Evolutionary conservation across 2,797 vertebrate species (phyloP).

Genomic region (Luscinia megarhynchos): DNA sequence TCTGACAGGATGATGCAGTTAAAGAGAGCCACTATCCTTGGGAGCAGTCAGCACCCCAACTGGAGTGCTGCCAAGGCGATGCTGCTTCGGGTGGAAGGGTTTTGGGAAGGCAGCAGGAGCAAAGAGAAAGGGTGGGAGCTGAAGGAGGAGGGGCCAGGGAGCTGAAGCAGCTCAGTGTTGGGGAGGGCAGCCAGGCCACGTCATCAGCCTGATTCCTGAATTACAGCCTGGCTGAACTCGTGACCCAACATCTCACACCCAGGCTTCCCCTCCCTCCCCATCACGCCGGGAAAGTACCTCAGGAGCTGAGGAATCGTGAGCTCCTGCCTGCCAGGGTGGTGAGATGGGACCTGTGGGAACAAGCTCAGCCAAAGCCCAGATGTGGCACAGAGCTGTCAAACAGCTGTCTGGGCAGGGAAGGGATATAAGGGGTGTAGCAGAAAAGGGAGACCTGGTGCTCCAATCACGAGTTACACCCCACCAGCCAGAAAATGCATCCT

Average conservation of each 20-base stretch:
- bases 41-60: neutral
- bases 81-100: fast-evolving
- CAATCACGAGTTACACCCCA: fast-evolving
- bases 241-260: neutral
- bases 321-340: neutral
- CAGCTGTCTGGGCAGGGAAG: neutral
- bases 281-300: fast-evolving
- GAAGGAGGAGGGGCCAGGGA: neutral
- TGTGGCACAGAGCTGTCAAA: neutral
- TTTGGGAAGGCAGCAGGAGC: neutral
- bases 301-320: fast-evolving
- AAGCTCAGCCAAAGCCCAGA: neutral
- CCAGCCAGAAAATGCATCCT: neutral
- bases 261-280: constrained; percentile 10
- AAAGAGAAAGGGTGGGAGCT: neutral
- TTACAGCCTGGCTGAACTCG: neutral
- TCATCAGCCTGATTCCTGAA: constrained; percentile 36
- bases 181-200: neutral
- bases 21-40: neutral
- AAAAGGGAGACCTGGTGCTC: neutral
- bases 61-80: neutral
- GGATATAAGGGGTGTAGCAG: neutral
- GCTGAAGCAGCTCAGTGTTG: fast-evolving
- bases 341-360: fast-evolving
- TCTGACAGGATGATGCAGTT: neutral